Evolutionary conservation across 2,797 vertebrate genomes (phyloP), one percentile per base, ranked within the genome.

Genomic region (Tinamus major): DNA sequence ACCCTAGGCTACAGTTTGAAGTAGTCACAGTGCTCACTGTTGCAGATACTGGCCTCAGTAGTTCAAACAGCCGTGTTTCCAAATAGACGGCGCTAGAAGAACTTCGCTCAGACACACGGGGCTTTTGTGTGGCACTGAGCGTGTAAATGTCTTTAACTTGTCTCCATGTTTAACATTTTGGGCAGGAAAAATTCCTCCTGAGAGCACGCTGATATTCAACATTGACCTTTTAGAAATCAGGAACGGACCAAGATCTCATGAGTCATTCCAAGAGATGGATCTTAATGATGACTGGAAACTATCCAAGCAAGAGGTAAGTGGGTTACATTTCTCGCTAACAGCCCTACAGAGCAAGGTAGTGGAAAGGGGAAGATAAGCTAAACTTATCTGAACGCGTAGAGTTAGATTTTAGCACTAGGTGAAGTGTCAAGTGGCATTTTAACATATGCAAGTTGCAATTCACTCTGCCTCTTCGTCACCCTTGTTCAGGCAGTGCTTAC

Each of bases 221-320:
- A 98, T 99, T 64, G 99, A 99, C 94, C 98, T 99, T 89, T 95
- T 99, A 56, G 99, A 99, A 91, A 99, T 99, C 88, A 97, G 98
- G 97, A 99, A 99, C 96, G 99, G 99, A 78, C 99, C 99, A 59
- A 98, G 99, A 79, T 99, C 99, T 33, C 99, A 99, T 9, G 99
- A 99, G 58, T 99, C 99, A 13, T 99, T 99, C 96, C 99, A 99
- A 96, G 98, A 99, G 94, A 99, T 99, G 99, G 99, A 99, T 95
- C 98, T 99, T 75, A 99, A 99, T 8, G 99, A 99, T 92, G 99
- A 99, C 96, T 99, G 99, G 99, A 99, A 97, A 65, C 98, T 99
- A 27, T 99, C 99, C 81, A 99, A 97, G 96, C 83, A 97, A 5
- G 99, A 99, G 98, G 99, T 99, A 92, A 96, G 77, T 39, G 23